Base-by-base conservation (phyloP, 2,113 vertebrate genomes). In the Psammodynastes pulverulentus region DNA sequence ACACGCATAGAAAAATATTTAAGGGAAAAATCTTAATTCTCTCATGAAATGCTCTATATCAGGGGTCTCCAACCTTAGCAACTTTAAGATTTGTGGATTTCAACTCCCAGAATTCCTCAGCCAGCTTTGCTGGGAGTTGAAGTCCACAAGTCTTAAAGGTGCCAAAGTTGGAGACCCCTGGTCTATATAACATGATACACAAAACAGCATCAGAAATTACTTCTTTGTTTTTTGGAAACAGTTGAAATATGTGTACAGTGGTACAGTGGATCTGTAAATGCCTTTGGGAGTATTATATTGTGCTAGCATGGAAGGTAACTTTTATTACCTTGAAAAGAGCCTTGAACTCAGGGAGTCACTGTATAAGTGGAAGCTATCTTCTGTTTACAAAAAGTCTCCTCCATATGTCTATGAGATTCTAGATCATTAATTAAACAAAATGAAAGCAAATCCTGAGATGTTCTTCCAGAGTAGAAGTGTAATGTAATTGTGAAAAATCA, bases 1-100 rank as follows among this genome's bases (percentile, higher is more conserved):
- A 93, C 91, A 96, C 95, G 87, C 92, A 93, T 92, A 87, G 51
- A 67, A 34, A 51, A 51, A 94, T 94, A 91, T 94, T 91, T 85
- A 94, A 85, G 88, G 93, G 91, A 95, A 93, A 94, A 86, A 92
- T 26, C 7, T 4, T 15, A 49, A 79, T 90, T 58, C 21, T 84
- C 29, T 21, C 48, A 54, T 49, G 29, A n/a, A 13, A 88, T 90
- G 54, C n/a, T n/a, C n/a, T n/a, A n/a, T n/a, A n/a, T n/a, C n/a
- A n/a, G n/a, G n/a, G n/a, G n/a, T n/a, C n/a, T n/a, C n/a, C n/a
- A n/a, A n/a, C n/a, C n/a, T n/a, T n/a, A n/a, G n/a, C n/a, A n/a
- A n/a, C n/a, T n/a, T n/a, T n/a, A n/a, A n/a, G n/a, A n/a, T n/a
- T n/a, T n/a, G n/a, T n/a, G n/a, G n/a, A n/a, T n/a, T n/a, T n/a